A percentile compares a stretch with the other conserved stretches of the same genome.
These are phyloP conservation scores for Ctenodactylus gundi DNA, from an alignment of 2,113 vertebrate species.

Conservation along the genomic window DNA sequence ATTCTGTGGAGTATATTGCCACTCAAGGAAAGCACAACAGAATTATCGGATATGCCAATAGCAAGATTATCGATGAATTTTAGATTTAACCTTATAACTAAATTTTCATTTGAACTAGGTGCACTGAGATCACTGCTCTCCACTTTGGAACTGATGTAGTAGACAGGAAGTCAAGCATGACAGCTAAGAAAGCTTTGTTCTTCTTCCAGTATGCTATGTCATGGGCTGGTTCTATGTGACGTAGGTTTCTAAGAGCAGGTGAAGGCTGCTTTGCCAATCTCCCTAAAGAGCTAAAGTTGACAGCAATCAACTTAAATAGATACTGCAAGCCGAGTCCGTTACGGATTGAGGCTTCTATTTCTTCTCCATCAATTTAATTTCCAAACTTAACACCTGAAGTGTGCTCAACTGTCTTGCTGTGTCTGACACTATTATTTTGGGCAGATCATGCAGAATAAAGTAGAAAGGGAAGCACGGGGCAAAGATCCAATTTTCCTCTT, in stretches of 20 bases:
- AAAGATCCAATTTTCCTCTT: conserved; percentile 32
- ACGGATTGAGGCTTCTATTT: neutral
- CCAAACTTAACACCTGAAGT: conserved; percentile 34
- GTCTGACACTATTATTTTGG: conserved; percentile 14
- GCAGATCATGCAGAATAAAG: neutral
- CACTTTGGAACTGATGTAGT: neutral
- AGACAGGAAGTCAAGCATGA: neutral
- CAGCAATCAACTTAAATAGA: neutral
- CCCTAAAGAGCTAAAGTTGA: neutral
- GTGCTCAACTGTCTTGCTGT: neutral
- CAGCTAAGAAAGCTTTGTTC: neutral
- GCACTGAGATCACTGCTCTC: neutral
- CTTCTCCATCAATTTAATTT: conserved; percentile 28
- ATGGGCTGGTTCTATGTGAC: neutral
- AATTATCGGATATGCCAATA: neutral
- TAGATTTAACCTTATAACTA: neutral
- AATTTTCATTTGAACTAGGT: neutral
- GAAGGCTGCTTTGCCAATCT: neutral
- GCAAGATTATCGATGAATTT: neutral
- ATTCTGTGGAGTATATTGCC: neutral
- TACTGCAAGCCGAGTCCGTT: neutral
- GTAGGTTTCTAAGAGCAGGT: neutral
- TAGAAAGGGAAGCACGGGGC: neutral
- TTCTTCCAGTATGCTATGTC: neutral
- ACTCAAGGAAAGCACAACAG: neutral